phyloP scores from a whole-genome alignment of 2,797 vertebrate genomes.

The Arrhamphus sclerolepis region DNA sequence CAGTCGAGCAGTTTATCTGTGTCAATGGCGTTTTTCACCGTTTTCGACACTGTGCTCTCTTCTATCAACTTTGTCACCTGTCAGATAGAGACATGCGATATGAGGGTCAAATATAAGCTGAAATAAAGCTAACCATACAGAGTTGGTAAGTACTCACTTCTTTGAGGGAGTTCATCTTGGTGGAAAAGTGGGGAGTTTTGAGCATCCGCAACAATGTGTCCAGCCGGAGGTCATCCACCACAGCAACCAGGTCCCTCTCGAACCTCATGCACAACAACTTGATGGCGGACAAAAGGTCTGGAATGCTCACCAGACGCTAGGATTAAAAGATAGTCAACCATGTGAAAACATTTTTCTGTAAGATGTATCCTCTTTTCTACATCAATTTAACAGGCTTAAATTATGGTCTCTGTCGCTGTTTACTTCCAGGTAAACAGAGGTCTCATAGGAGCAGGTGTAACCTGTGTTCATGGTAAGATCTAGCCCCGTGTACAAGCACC shows the following conservation, averaged over 20 bases:
- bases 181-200: constrained; percentile 98
- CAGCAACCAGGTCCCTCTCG: constrained; percentile 92
- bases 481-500: not conserved
- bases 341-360: constrained; percentile 5
- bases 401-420: not conserved
- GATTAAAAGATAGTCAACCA: constrained; percentile 4
- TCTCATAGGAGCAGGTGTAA: not conserved
- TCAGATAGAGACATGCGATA: not conserved
- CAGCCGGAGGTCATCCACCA: constrained; percentile 93
- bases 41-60: constrained; percentile 97
- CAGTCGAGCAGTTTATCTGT: constrained; percentile 95
- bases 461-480: too few species aligned
- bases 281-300: constrained; percentile 96
- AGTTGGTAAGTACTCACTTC: constrained; percentile 81
- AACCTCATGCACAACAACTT: constrained; percentile 98
- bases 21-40: constrained; percentile 98
- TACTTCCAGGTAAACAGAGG: not conserved
- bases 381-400: not conserved
- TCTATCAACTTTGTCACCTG: constrained; percentile 99
- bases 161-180: constrained; percentile 99
- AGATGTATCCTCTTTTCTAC: not conserved
- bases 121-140: not conserved
- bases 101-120: not conserved
- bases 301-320: constrained; percentile 96
- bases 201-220: constrained; percentile 97